Percentiles rank a stretch among this genome's conserved stretches.
These are phyloP conservation scores for Ephydatia muelleri DNA, from an alignment of 37 sponge, comb jelly and placozoan species.

Conservation along the genomic window DNA sequence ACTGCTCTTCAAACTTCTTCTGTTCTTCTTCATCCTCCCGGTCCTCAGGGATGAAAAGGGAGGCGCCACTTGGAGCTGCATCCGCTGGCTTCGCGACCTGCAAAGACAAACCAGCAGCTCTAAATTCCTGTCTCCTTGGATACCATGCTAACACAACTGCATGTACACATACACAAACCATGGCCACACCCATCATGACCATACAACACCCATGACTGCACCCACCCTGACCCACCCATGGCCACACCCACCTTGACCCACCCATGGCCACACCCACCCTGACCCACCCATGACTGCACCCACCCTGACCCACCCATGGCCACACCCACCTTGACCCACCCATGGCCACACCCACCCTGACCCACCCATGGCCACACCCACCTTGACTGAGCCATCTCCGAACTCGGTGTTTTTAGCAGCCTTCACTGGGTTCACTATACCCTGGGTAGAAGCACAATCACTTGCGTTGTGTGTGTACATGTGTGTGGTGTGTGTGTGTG, in stretches of 20 bases:
- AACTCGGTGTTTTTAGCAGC: conserved; percentile 61
- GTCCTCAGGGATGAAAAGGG: conserved; percentile 27
- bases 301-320: too few species aligned
- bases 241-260: too few species aligned
- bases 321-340: too few species aligned
- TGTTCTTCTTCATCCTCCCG: conserved; percentile 76
- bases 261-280: too few species aligned
- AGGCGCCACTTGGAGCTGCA: background rate
- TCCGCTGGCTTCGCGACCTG: background rate
- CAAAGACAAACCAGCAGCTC: background rate
- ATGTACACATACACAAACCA: background rate
- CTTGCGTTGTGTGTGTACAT: background rate
- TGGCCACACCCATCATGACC: background rate
- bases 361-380: background rate
- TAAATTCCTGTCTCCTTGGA: background rate
- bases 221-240: too few species aligned
- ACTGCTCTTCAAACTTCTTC: conserved; percentile 40
- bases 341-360: too few species aligned
- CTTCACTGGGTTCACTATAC: conserved; percentile 90
- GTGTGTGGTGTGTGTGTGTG: conserved; percentile 9
- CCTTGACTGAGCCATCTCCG: conserved; percentile 39
- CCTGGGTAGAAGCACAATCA: conserved; percentile 4
- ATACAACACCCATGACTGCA: too few species aligned
- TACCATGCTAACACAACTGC: background rate
- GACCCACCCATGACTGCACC: too few species aligned